These are phyloP conservation scores for Crotophaga sulcirostris DNA, from an alignment of 2,113 vertebrate species.

Conservation along the genomic window DNA sequence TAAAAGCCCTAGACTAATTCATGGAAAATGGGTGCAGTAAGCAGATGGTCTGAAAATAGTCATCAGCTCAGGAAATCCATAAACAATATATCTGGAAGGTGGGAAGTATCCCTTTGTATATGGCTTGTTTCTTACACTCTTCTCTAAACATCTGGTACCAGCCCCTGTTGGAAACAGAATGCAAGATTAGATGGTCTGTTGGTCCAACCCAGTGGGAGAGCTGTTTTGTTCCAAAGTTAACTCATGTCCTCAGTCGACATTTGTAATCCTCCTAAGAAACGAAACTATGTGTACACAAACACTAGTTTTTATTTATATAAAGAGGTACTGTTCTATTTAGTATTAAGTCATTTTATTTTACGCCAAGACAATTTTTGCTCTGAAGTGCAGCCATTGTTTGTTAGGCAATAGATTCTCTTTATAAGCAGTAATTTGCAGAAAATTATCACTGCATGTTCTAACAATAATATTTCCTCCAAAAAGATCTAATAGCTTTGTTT, in stretches of 20 bases:
- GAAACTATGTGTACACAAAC: neutral
- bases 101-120: neutral
- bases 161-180: neutral
- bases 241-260: neutral
- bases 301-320: neutral
- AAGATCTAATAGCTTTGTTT: neutral
- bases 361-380: neutral
- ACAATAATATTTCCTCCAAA: neutral
- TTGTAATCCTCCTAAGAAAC: neutral
- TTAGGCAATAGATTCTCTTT: neutral
- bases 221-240: neutral
- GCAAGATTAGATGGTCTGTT: neutral
- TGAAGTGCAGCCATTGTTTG: neutral
- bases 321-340: neutral
- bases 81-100: constrained; percentile 26
- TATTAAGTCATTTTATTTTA: neutral
- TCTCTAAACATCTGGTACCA: constrained; percentile 12
- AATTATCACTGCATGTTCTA: neutral
- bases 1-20: constrained; percentile 56
- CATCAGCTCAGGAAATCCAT: constrained; percentile 31
- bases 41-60: constrained; percentile 61
- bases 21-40: constrained; percentile 3
- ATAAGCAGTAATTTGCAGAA: neutral
- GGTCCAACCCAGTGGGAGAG: neutral
- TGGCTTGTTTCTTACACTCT: neutral